Conservation (phyloP, 2,888 invertebrate species). For the Hylaea fasciaria region DNA sequence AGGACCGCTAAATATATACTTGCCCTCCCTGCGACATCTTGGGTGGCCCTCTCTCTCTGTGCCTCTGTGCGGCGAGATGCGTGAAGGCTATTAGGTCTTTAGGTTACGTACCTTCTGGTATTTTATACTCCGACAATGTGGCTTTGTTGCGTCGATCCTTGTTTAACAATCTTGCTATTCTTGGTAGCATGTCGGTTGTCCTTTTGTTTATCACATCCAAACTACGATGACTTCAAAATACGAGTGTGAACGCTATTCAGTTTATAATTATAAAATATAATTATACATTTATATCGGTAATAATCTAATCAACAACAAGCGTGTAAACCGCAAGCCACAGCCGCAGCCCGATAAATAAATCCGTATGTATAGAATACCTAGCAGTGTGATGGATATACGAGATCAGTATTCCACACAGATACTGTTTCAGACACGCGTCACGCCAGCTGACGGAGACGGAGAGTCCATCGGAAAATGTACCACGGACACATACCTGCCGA, state of each 20-base stretch:
- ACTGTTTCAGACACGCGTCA: constrained; percentile 53
- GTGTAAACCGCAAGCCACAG: constrained; percentile 58
- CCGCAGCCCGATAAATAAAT: constrained; percentile 45
- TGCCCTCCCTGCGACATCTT: constrained; percentile 46
- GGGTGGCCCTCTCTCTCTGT: constrained; percentile 58
- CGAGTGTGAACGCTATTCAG: too few relatives aligned
- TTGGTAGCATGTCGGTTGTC: too few relatives aligned
- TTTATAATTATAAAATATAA: too few relatives aligned
- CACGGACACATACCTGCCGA: constrained; percentile 4
- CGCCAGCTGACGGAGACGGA: constrained; percentile 27
- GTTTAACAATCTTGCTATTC: constrained; percentile 5
- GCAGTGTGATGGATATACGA: constrained; percentile 34
- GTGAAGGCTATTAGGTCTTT: constrained; percentile 49
- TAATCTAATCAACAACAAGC: constrained; percentile 9
- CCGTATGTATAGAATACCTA: constrained; percentile 37
- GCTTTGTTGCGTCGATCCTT: constrained; percentile 11
- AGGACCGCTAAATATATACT: constrained; percentile 72
- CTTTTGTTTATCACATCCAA: too few relatives aligned
- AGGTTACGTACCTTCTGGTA: constrained; percentile 20
- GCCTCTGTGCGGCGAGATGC: constrained; percentile 27
- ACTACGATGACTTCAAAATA: too few relatives aligned
- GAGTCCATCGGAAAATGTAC: constrained; percentile 15
- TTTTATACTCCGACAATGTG: constrained; percentile 7
- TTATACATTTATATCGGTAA: not conserved
- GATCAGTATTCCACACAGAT: constrained; percentile 51